A percentile compares a stretch with the other conserved stretches of the same genome.
phyloP scores from a whole-genome alignment of 2,113 vertebrate species.

The Sorex fumeus region DNA sequence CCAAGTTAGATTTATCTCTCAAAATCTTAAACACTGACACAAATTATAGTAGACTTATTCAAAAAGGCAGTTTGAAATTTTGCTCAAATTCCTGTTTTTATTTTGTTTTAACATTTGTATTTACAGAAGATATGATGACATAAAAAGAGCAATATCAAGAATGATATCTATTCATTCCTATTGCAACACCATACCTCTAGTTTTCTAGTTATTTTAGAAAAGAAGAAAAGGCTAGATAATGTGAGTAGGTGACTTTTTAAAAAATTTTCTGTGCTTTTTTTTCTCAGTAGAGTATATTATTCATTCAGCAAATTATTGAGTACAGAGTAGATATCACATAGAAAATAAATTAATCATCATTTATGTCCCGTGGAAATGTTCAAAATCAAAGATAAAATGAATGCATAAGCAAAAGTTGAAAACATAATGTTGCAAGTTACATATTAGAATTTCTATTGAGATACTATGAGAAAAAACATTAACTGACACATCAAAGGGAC shows the following conservation, averaged over 20 bases:
- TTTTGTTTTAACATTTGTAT: background rate
- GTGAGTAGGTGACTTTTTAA: background rate
- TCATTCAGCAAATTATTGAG: slow-evolving; percentile 21
- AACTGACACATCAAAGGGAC: background rate
- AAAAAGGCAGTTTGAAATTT: background rate
- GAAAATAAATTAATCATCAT: slow-evolving; percentile 25
- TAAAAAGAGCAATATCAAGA: background rate
- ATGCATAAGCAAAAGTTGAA: background rate
- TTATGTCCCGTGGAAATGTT: slow-evolving; percentile 6
- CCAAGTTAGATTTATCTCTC: background rate
- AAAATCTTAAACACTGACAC: background rate
- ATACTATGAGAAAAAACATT: background rate
- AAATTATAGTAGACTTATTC: slow-evolving; percentile 6
- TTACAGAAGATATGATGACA: background rate
- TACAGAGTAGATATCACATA: background rate
- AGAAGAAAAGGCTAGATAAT: background rate
- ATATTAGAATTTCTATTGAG: background rate
- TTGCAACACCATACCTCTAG: background rate
- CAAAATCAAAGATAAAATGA: slow-evolving; percentile 3
- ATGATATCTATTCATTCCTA: background rate
- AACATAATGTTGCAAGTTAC: background rate
- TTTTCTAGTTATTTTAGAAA: background rate
- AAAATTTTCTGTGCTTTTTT: background rate
- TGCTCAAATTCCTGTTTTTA: background rate
- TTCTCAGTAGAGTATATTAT: slow-evolving; percentile 4